These are phyloP conservation scores for Malthinus seriepunctatus DNA, from an alignment of 2,888 invertebrate species.

Conservation along the genomic window DNA sequence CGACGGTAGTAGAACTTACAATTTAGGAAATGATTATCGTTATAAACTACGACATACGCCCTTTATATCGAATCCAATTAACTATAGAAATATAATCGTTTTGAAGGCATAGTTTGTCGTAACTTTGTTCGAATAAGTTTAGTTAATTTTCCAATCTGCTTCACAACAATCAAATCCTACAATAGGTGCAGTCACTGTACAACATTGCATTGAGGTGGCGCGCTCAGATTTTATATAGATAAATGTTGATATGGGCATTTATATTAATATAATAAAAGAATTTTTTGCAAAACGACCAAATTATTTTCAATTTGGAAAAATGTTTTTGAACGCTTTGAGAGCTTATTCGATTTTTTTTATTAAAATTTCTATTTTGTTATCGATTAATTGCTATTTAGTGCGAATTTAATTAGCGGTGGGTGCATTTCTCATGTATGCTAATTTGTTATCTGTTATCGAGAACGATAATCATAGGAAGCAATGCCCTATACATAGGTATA, in stretches of 20 bases:
- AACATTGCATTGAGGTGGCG: constrained; percentile 28
- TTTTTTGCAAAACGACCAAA: no score
- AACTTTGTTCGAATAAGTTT: constrained; percentile 30
- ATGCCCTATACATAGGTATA: no score
- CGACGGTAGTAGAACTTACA: constrained; percentile 21
- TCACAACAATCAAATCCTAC: constrained; percentile 50
- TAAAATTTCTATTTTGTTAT: no score
- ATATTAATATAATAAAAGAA: no score
- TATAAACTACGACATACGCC: constrained; percentile 18
- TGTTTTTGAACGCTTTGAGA: no score
- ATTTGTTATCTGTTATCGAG: no score
- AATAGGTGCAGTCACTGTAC: constrained; percentile 47
- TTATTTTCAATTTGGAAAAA: no score
- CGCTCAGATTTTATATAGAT: background rate
- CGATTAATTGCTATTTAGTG: no score
- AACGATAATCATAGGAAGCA: no score
- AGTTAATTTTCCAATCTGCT: constrained; percentile 53
- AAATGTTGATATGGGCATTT: background rate
- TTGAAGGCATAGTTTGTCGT: constrained; percentile 24
- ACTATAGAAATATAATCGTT: background rate
- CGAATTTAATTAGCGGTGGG: no score
- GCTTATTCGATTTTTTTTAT: no score
- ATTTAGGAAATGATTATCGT: constrained; percentile 19
- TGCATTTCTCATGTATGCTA: no score
- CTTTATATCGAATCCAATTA: background rate